These are phyloP conservation scores for Rhamnusium bicolor DNA, from an alignment of 2,888 invertebrate species.

Conservation along the genomic window DNA sequence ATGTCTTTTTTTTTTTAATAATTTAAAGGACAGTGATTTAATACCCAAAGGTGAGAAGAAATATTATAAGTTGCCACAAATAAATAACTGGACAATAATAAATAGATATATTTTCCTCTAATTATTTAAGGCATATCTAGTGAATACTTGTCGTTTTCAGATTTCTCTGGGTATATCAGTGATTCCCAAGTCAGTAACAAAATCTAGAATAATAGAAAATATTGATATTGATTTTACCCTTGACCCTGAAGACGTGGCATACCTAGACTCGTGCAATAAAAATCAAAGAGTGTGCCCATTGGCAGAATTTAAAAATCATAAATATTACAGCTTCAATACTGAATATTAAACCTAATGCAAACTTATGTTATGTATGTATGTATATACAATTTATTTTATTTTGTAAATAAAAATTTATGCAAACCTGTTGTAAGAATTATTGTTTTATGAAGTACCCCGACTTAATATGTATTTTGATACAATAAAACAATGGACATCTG, in stretches of 20 bases:
- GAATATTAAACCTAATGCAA: constrained; percentile 55
- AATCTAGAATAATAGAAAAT: constrained; percentile 80
- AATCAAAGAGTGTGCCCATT: constrained; percentile 75
- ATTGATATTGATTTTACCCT: constrained; percentile 85
- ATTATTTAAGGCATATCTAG: neutral
- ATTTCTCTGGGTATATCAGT: constrained; percentile 70
- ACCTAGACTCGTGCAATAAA: constrained; percentile 81
- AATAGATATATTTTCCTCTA: too few species aligned
- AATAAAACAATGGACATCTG: too few species aligned
- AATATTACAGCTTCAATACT: constrained; percentile 66
- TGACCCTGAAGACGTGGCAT: constrained; percentile 77
- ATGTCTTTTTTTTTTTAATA: too few species aligned
- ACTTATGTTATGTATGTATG: neutral
- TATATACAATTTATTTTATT: neutral
- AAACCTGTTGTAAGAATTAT: too few species aligned
- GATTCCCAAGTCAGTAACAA: constrained; percentile 88
- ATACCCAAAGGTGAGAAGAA: too few species aligned
- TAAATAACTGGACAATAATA: too few species aligned
- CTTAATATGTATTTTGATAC: too few species aligned
- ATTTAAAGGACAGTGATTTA: too few species aligned
- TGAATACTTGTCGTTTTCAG: constrained; percentile 43
- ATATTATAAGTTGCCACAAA: too few species aligned
- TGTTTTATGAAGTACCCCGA: too few species aligned
- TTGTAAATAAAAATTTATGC: too few species aligned
- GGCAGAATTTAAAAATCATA: constrained; percentile 60